These are phyloP conservation scores for Nansenia antarctica DNA, from an alignment of 2,113 vertebrate genomes.

Conservation along the genomic window DNA sequence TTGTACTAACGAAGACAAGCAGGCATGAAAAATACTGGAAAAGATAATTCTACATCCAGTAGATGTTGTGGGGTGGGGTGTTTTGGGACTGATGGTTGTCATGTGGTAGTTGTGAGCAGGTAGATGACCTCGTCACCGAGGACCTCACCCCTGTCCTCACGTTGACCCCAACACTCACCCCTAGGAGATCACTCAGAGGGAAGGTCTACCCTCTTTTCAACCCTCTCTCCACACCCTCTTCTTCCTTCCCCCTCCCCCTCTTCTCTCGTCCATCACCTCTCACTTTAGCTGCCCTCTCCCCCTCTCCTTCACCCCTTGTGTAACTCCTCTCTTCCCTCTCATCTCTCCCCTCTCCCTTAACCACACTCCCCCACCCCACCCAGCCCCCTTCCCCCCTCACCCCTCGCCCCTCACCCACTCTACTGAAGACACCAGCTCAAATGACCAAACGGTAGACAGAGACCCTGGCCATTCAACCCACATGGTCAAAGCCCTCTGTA, in stretches of 20 bases:
- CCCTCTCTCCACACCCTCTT: background rate
- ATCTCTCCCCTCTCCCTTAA: background rate
- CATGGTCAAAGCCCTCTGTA: background rate
- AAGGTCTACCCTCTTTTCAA: slow-evolving; percentile 2
- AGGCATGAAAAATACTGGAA: too few species aligned
- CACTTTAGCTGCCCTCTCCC: background rate
- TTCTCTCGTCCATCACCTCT: slow-evolving; percentile 6
- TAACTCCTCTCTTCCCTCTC: background rate
- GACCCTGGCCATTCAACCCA: background rate
- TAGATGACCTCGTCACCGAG: slow-evolving; percentile 5
- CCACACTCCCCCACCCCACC: too few species aligned
- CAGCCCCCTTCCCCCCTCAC: background rate
- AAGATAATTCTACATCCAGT: too few species aligned
- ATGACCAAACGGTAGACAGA: too few species aligned
- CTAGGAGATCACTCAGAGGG: slow-evolving; percentile 31
- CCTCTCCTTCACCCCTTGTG: background rate
- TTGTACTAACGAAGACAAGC: too few species aligned
- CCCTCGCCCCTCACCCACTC: background rate
- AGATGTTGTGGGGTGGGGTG: too few species aligned
- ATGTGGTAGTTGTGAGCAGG: slow-evolving; percentile 11
- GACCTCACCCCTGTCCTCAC: slow-evolving; percentile 34
- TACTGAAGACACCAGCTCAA: too few species aligned
- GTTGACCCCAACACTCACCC: slow-evolving; percentile 39
- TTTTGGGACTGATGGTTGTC: too few species aligned
- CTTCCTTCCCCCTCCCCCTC: background rate